Percentiles rank a stretch among this genome's conserved stretches.
Evolutionary conservation across 2,113 vertebrate species (phyloP).

Genomic region (Petrocephalus microphthalmus): DNA sequence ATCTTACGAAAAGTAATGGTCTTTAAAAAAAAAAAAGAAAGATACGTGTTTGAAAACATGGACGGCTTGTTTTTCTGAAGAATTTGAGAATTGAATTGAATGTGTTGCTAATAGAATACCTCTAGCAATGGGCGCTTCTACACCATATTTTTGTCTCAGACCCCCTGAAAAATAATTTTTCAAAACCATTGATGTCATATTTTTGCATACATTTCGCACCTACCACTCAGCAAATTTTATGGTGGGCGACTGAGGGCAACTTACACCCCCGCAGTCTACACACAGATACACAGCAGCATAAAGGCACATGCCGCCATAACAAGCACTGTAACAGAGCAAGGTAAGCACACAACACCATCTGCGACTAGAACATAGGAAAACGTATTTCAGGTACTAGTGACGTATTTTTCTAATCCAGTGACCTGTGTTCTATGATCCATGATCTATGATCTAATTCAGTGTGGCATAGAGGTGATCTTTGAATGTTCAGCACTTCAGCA

Average conservation of each 20-base stretch:
- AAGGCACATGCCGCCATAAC: conserved; percentile 40
- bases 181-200: background rate
- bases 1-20: too few species aligned
- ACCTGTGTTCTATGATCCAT: too few species aligned
- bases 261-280: background rate
- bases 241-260: background rate
- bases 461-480: background rate
- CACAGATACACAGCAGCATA: background rate
- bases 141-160: background rate
- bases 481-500: background rate
- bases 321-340: conserved; percentile 44
- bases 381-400: background rate
- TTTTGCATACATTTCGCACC: background rate
- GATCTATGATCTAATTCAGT: too few species aligned
- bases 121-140: background rate
- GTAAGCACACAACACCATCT: conserved; percentile 30
- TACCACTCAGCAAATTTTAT: background rate
- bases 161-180: background rate
- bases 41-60: background rate
- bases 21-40: background rate
- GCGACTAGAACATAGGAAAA: background rate
- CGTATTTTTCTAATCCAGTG: background rate
- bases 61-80: background rate
- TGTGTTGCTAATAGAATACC: background rate
- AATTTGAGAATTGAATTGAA: background rate